These are phyloP conservation scores for Mobula hypostoma DNA, from an alignment of 2,113 vertebrate genomes.

Conservation along the genomic window DNA sequence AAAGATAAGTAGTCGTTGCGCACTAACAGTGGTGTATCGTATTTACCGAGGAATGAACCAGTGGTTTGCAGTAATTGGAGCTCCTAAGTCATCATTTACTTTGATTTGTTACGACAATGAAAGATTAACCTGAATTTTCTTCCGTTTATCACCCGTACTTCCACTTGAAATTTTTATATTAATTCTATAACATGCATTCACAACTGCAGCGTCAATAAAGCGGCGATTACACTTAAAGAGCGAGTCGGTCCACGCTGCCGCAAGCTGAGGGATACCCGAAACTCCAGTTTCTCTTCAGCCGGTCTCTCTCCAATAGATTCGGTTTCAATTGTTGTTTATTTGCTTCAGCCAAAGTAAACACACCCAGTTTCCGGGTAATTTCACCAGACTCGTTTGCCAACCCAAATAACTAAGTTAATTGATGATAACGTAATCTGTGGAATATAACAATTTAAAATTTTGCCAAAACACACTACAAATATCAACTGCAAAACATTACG, in stretches of 20 bases:
- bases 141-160: neutral
- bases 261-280: neutral
- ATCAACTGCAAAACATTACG: neutral
- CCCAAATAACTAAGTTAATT: neutral
- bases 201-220: neutral
- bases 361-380: slow-evolving; percentile 15
- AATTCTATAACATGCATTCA: neutral
- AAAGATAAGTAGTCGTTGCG: neutral
- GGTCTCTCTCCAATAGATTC: neutral
- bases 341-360: slow-evolving; percentile 18
- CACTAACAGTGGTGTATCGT: neutral
- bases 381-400: neutral
- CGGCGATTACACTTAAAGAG: neutral
- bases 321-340: slow-evolving; percentile 25
- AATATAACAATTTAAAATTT: neutral
- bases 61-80: neutral
- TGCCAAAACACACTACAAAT: neutral
- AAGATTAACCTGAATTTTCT: neutral
- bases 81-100: neutral
- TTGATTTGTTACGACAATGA: neutral
- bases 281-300: neutral
- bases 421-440: neutral
- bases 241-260: neutral
- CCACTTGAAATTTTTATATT: slow-evolving; percentile 40
- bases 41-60: neutral